Evolutionary conservation across 2,113 vertebrate genomes (phyloP).

Genomic region (Dendropsophus ebraccatus): DNA sequence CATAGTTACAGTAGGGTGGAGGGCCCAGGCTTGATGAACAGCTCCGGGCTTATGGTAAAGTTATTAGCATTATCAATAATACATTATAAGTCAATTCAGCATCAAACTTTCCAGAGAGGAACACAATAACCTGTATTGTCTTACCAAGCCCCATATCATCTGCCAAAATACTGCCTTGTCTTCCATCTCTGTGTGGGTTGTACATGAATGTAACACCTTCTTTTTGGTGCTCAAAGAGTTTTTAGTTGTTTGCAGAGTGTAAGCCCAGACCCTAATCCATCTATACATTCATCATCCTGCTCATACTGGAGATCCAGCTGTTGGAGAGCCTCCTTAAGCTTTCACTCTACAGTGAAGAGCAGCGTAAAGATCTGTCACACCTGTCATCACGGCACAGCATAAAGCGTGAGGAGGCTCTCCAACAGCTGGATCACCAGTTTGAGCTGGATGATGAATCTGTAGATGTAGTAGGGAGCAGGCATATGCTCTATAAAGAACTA

Average conservation of each 20-base stretch:
- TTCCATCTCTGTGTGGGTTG: conserved; percentile 76
- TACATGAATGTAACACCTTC: conserved; percentile 89
- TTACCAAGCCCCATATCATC: conserved; percentile 98
- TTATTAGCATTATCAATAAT: conserved; percentile 79
- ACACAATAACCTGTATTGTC: conserved; percentile 79
- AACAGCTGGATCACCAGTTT: no score
- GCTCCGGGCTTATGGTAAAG: no score
- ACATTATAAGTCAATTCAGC: not conserved
- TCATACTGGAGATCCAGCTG: conserved; percentile 67
- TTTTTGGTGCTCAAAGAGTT: conserved; percentile 89
- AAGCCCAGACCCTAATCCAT: conserved; percentile 83
- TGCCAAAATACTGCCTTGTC: conserved; percentile 86
- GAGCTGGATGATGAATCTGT: no score
- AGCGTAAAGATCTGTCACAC: no score
- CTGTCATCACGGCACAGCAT: no score
- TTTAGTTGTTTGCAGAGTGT: conserved; percentile 80
- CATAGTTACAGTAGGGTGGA: no score
- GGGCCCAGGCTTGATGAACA: no score
- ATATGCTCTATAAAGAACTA: no score
- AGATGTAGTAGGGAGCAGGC: no score
- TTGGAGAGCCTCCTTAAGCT: conserved; percentile 76
- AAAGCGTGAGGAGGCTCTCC: no score
- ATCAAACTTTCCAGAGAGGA: conserved; percentile 6
- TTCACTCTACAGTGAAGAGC: no score
- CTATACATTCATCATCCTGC: conserved; percentile 78